These are phyloP conservation scores for Gymnosoma rotundatum DNA, from an alignment of 2,888 invertebrate species.

Conservation along the genomic window DNA sequence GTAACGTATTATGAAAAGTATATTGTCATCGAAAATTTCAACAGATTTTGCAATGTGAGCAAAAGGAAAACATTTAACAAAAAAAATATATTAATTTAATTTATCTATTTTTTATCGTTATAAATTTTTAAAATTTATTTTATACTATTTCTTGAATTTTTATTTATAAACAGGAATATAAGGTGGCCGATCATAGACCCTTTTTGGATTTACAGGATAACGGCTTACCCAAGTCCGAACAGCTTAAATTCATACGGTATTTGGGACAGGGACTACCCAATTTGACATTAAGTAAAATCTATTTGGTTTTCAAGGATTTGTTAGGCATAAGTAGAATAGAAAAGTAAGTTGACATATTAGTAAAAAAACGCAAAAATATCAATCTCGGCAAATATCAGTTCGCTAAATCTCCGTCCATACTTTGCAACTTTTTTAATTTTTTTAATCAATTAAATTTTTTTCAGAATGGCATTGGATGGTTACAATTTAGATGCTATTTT, in stretches of 20 bases:
- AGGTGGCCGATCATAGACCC: constrained; percentile 82
- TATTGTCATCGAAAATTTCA: constrained; percentile 82
- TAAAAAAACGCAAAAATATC: too few relatives aligned
- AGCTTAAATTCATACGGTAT: constrained; percentile 82
- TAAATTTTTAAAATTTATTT: neutral
- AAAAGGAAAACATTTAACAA: constrained; percentile 69
- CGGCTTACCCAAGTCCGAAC: constrained; percentile 81
- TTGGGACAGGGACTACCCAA: constrained; percentile 82
- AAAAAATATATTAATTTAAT: constrained; percentile 10
- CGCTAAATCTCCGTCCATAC: too few relatives aligned
- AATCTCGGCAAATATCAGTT: too few relatives aligned
- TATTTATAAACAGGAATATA: constrained; percentile 78
- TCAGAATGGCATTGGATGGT: constrained; percentile 77
- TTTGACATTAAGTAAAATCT: constrained; percentile 82
- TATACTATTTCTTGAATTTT: constrained; percentile 4
- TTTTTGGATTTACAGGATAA: constrained; percentile 83
- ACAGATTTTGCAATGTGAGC: constrained; percentile 83
- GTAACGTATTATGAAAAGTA: constrained; percentile 82
- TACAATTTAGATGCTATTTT: constrained; percentile 80
- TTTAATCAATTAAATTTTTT: too few relatives aligned
- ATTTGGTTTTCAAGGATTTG: constrained; percentile 81
- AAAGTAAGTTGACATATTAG: constrained; percentile 75
- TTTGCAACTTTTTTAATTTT: too few relatives aligned
- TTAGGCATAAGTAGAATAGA: constrained; percentile 80
- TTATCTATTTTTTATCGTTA: neutral